Conservation (phyloP, 2,888 invertebrate genomes). For the Lasioglossum marginatum region DNA sequence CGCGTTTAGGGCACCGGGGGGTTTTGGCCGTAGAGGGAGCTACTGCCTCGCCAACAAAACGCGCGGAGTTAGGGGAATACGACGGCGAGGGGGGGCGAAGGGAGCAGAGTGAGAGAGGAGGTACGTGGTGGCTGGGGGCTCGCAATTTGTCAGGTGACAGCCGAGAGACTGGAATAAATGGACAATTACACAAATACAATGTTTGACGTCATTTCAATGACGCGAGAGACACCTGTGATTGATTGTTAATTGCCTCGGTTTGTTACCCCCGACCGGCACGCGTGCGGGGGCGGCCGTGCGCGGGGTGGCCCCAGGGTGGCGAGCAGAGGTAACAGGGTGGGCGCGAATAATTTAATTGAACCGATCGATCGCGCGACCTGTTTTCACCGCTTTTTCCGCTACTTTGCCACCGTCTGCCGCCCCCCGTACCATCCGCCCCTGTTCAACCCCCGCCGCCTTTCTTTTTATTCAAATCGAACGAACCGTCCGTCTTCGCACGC, state of each 20-base stretch:
- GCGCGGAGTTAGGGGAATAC: background rate
- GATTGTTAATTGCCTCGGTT: slow-evolving; percentile 85
- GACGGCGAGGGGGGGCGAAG: background rate
- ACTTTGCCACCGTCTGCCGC: slow-evolving; percentile 33
- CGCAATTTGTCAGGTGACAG: slow-evolving; percentile 84
- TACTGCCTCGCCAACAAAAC: background rate
- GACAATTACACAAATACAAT: slow-evolving; percentile 85
- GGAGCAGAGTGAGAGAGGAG: background rate
- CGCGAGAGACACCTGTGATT: slow-evolving; percentile 84
- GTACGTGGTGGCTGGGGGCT: slow-evolving; percentile 42
- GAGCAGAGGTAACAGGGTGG: slow-evolving; percentile 68
- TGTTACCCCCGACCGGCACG: slow-evolving; percentile 79
- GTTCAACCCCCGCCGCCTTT: slow-evolving; percentile 16
- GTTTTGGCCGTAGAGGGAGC: slow-evolving; percentile 5
- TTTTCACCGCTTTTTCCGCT: slow-evolving; percentile 72
- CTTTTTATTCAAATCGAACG: slow-evolving; percentile 57
- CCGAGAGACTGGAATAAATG: slow-evolving; percentile 84
- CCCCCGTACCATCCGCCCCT: background rate
- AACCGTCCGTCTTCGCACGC: slow-evolving; percentile 53
- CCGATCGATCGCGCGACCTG: slow-evolving; percentile 78
- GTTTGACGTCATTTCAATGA: slow-evolving; percentile 85
- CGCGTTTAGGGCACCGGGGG: slow-evolving; percentile 21
- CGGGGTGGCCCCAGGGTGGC: slow-evolving; percentile 31
- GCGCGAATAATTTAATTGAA: slow-evolving; percentile 82
- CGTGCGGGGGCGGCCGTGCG: background rate